Evolutionary conservation across 2,888 invertebrate genomes (phyloP), one percentile per base, ranked within the genome.

Genomic region (Lycaena phlaeas): DNA sequence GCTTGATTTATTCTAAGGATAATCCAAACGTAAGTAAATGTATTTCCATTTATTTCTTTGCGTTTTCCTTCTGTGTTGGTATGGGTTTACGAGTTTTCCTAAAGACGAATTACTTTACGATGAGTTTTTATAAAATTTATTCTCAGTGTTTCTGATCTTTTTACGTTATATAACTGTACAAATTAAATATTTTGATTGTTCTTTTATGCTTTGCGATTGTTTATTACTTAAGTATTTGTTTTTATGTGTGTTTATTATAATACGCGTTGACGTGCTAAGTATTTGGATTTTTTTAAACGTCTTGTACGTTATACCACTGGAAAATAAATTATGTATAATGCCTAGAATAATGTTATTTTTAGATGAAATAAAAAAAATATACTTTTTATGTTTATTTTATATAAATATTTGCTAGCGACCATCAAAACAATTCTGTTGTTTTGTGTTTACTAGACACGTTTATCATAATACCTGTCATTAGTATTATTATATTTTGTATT

Each of bases 21-120:
- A 34, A 22, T 11, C 18, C 22, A 34, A 34, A 18, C 11, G 34
- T 34, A 22, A 34, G 34, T 18, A 10, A 12, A 4, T 7, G 34
- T 34, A 18, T 18, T 22, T 18, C 6, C 11, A 4, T 34, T 34
- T 22, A 34, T 18, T 34, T 11, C 12, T 34, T 34, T 3, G 18
- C 34, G 34, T 22, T 18, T 34, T 34, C 34, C 12, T n/a, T 9
- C 22, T 4, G 12, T 34, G 34, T 18, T 34, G 18, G 22, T 18
- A 34, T 34, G 34, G 22, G 34, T 34, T 34, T 34, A 34, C 18
- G 34, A 34, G 34, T 34, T 34, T 34, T 34, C 34, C 17, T 22
- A 34, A 34, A 34, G 34, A 34, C 34, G 34, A 22, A 34, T 11
- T 22, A 34, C 34, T 34, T 31, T 34, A 34, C 12, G 22, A 18